Evolutionary conservation across 2,888 invertebrate species (phyloP).

Genomic region (Erynnis tages): DNA sequence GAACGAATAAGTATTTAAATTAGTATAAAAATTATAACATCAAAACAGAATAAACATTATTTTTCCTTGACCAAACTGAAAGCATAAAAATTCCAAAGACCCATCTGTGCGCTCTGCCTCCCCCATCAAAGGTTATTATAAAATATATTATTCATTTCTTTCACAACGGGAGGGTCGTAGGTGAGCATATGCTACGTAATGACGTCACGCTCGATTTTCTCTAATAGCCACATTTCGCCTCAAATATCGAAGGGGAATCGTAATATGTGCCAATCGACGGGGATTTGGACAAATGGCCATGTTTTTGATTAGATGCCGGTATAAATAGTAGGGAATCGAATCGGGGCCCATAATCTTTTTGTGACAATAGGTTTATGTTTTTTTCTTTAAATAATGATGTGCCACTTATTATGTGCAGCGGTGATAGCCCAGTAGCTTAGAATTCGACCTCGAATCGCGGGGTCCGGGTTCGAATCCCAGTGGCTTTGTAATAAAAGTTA

Average conservation of each 20-base stretch:
- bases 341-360: constrained; percentile 2
- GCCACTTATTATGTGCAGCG: no score
- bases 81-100: neutral
- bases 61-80: no score
- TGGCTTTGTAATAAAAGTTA: no score
- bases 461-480: no score
- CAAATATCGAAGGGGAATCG: constrained; percentile 47
- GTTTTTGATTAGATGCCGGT: constrained; percentile 18
- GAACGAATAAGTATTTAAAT: no score
- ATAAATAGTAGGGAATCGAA: neutral
- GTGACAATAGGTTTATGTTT: neutral
- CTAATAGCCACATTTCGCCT: constrained; percentile 38
- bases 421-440: no score
- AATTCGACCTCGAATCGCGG: no score
- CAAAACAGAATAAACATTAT: no score
- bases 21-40: no score
- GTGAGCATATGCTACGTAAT: constrained; percentile 52
- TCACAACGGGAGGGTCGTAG: constrained; percentile 30
- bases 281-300: constrained; percentile 19
- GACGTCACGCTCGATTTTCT: constrained; percentile 46
- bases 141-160: constrained; percentile 24
- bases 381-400: no score
- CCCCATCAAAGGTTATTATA: constrained; percentile 1
- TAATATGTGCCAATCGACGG: constrained; percentile 38
- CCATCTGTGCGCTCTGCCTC: neutral